Base-by-base conservation (phyloP, 2,888 invertebrate genomes). In the Cephonodes hylas region DNA sequence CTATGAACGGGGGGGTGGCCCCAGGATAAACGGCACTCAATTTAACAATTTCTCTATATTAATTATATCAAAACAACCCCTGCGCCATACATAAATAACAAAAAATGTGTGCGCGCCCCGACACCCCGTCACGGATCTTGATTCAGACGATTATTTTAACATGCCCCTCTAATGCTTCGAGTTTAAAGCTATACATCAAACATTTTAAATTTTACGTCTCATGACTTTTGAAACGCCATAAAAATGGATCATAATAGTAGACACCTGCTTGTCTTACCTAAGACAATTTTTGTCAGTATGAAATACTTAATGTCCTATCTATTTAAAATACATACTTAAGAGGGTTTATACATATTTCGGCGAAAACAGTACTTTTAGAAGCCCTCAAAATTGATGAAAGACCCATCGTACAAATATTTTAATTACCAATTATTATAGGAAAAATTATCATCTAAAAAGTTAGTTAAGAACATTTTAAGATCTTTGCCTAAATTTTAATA, bases 91-190 rank as follows among this genome's bases (percentile, higher is more conserved):
- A 86, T 85, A 86, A 86, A 86, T 84, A 85, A 86, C 80, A 80
- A 85, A 85, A 84, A 80, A 81, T 79, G 81, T 78, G 82, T 72
- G 69, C 68, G 68, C 58, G 63, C 62, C 75, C 68, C 68, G 46
- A 63, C 61, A 38, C 58, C 61, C 63, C 98, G 91, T 99, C 98
- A 67, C 96, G 95, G 97, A 65, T 95, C 86, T 95, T 80, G 81
- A 75, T 70, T 83, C 78, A 68, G 60, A 66, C 80, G 78, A 80
- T 79, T 81, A 77, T 79, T 78, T 80, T 78, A 73, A 66, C 74
- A 80, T 75, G 80, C 83, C 82, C 81, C 76, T 75, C 67, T 70
- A 64, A 80, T 79, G 77, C 79, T 72, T 78, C 81, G 83, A 80
- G 79, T 81, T 77, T 75, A 79, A 81, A 74, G 72, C 84, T 77